phyloP scores from a whole-genome alignment of 1,140 invertebrate species.

The Zaprionus gabonicus region DNA sequence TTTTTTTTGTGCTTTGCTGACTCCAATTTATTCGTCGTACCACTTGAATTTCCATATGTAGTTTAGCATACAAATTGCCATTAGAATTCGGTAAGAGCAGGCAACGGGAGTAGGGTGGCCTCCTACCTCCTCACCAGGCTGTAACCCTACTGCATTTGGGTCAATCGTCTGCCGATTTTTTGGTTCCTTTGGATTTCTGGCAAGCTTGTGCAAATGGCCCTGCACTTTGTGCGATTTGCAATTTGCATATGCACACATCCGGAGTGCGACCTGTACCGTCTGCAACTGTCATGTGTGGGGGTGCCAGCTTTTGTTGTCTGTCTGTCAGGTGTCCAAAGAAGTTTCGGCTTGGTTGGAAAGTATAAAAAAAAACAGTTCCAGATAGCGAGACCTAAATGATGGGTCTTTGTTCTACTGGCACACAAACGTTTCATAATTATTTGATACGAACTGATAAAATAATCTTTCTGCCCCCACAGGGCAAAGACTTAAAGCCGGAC shows the following conservation, averaged over 20 bases:
- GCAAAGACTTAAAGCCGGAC: conserved; percentile 22
- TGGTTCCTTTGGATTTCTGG: conserved; percentile 33
- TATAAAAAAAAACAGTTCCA: conserved; percentile 1
- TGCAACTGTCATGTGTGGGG: conserved; percentile 7
- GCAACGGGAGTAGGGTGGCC: background rate
- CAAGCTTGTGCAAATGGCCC: conserved; percentile 53
- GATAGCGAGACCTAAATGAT: conserved; percentile 38
- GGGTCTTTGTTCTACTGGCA: conserved; percentile 28
- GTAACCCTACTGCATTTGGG: conserved; percentile 61
- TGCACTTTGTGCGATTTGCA: conserved; percentile 37
- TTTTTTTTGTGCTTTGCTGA: conserved; percentile 24
- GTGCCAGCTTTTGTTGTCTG: background rate
- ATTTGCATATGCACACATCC: conserved; percentile 68
- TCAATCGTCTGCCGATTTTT: conserved; percentile 67
- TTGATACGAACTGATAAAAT: conserved; percentile 42
- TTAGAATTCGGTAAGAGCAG: conserved; percentile 52
- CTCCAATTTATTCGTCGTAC: conserved; percentile 64
- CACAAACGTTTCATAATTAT: conserved; percentile 36
- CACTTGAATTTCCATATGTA: conserved; percentile 71
- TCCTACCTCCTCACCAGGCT: background rate
- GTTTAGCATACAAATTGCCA: conserved; percentile 79
- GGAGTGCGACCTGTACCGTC: conserved; percentile 28
- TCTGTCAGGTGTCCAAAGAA: background rate
- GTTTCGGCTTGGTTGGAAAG: background rate
- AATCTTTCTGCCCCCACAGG: conserved; percentile 1